A percentile compares a stretch with the other conserved stretches of the same genome.
Evolutionary conservation across 2,888 invertebrate species (phyloP).

Genomic region (Drosophila histrio): DNA sequence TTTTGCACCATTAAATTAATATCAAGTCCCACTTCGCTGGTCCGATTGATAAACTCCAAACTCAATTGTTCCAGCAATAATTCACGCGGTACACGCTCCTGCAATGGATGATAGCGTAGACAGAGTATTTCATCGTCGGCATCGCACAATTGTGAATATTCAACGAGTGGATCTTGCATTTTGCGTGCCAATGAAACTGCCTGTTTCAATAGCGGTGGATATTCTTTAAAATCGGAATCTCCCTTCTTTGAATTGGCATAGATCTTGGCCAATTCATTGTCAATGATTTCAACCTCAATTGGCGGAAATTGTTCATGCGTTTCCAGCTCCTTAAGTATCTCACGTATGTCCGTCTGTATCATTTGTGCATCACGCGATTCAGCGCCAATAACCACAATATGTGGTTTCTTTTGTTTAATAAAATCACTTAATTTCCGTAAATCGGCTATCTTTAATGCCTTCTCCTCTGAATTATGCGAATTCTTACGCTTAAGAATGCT

Average conservation of each 20-base stretch:
- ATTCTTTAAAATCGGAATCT: conserved; percentile 93
- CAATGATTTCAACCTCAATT: conserved; percentile 95
- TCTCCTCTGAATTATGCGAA: conserved; percentile 88
- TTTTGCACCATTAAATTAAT: conserved; percentile 96
- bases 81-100: conserved; percentile 93
- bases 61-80: conserved; percentile 93
- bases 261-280: conserved; percentile 96
- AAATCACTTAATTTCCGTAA: conserved; percentile 90
- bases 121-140: conserved; percentile 98
- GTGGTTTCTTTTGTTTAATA: conserved; percentile 95
- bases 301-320: conserved; percentile 94
- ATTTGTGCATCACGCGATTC: conserved; percentile 94
- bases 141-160: conserved; percentile 97
- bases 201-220: conserved; percentile 94
- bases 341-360: conserved; percentile 91
- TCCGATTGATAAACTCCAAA: conserved; percentile 96
- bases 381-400: conserved; percentile 95
- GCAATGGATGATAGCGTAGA: conserved; percentile 94
- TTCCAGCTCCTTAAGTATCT: conserved; percentile 89
- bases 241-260: conserved; percentile 96
- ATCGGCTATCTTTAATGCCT: conserved; percentile 88
- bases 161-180: conserved; percentile 97
- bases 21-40: conserved; percentile 99
- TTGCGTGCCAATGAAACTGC: conserved; percentile 96
- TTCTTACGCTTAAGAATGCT: conserved; percentile 93